Conservation (phyloP, 2,888 invertebrate species). For the Chrysotoxum bicinctum region DNA sequence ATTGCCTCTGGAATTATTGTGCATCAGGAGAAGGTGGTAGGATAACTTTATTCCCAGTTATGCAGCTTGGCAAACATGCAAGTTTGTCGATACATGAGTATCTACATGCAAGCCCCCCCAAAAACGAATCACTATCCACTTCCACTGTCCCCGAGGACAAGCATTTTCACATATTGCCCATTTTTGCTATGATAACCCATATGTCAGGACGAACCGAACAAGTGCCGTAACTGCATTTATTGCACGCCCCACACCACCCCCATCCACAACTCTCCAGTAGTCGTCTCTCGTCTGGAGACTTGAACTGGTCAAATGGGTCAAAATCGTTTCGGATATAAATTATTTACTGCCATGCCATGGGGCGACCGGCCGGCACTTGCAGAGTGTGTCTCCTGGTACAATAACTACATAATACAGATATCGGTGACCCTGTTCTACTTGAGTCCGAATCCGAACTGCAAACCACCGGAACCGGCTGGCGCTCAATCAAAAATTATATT, state of each 20-base stretch:
- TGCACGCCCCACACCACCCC: neutral
- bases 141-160: slow-evolving; percentile 31
- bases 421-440: neutral
- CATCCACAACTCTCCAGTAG: neutral
- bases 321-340: slow-evolving; percentile 38
- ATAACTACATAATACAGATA: neutral
- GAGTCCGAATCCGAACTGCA: neutral
- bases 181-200: slow-evolving; percentile 48
- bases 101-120: neutral
- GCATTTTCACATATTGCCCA: slow-evolving; percentile 42
- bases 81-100: neutral
- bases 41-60: neutral
- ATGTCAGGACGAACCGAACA: slow-evolving; percentile 28
- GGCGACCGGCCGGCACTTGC: neutral
- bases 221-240: neutral
- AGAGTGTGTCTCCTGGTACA: neutral
- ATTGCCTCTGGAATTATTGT: neutral
- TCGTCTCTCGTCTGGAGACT: slow-evolving; percentile 3
- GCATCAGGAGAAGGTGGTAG: neutral
- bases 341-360: slow-evolving; percentile 41
- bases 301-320: slow-evolving; percentile 31
- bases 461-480: slow-evolving; percentile 38
- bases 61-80: neutral
- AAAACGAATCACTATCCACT: slow-evolving; percentile 31
- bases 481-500: slow-evolving; percentile 56